Base-by-base conservation (phyloP, 2,797 vertebrate genomes). In the Crocidura indochinensis region DNA sequence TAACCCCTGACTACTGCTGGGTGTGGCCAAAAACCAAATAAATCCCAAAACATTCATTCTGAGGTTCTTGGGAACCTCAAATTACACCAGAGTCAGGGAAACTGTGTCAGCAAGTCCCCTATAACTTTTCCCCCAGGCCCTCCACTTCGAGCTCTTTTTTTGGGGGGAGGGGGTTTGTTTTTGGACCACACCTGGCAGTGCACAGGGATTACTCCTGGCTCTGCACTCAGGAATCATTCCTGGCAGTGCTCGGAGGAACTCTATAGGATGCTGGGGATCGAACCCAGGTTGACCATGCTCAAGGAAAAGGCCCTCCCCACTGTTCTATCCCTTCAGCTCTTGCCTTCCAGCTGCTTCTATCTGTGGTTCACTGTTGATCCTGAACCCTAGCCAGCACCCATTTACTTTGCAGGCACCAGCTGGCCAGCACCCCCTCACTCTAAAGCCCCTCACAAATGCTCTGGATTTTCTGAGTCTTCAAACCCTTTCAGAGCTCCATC, bases 341-440 rank as follows among this genome's bases (percentile, higher is more conserved):
- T 69, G 65, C 27, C 65, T 67, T 56, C 11, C 53, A 56, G 53
- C 53, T 56, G 2, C 11, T 19, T 56, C n/a, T n/a, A n/a, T n/a
- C n/a, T n/a, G n/a, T n/a, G 20, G 62, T 65, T 27, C 56, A 60
- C 31, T 22, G 53, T 60, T 17, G 29, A 15, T 64, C 77, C 65
- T 1, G 6, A 47, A 11, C 8, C 17, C 1, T 0, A 8, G 10
- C 6, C 19, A 24, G 2, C 0, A 26, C 3, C 56, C 49, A 0
- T 20, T 65, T 27, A 62, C 0, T 8, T 22, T 79, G 22, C 53
- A n/a, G 2, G 29, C 8, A 26, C 51, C 11, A 5, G 26, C 76
- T 38, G 11, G 76, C 11, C 38, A 22, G 76, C n/a, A n/a, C 76
- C 68, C 8, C 15, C 60, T 51, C 0, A 26, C 29, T 44, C 74